phyloP scores from a whole-genome alignment of 2,113 vertebrate species.

The Lichenostomus cassidix region DNA sequence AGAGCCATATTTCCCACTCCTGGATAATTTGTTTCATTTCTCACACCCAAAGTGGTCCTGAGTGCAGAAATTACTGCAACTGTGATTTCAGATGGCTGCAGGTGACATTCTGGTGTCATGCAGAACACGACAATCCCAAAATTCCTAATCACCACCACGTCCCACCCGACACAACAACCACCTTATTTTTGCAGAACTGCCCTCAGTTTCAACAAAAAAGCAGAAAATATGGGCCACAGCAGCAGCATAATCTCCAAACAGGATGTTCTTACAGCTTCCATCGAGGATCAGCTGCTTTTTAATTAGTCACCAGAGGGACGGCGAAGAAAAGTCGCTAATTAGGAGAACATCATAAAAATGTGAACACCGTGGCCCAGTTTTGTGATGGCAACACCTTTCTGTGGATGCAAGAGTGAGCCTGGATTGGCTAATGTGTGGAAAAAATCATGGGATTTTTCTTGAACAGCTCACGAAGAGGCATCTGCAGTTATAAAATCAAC shows the following conservation, averaged over 20 bases:
- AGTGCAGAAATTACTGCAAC: not conserved
- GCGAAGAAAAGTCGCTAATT: not conserved
- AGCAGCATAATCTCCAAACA: not conserved
- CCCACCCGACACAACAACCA: not conserved
- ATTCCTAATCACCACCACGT: not conserved
- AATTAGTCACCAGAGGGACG: not conserved
- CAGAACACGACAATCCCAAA: not conserved
- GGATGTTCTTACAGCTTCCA: constrained; percentile 9
- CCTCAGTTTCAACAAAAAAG: not conserved
- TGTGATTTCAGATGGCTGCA: not conserved
- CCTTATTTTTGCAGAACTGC: not conserved
- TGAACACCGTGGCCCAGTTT: not conserved
- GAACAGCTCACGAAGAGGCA: constrained; percentile 29
- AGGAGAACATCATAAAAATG: not conserved
- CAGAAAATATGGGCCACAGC: not conserved
- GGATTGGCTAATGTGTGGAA: constrained; percentile 27
- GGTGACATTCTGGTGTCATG: not conserved
- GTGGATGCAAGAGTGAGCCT: not conserved
- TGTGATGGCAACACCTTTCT: not conserved
- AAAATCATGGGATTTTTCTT: constrained; percentile 47
- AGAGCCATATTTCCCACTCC: not conserved
- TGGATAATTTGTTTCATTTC: not conserved
- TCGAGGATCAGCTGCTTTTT: not conserved
- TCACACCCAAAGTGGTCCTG: not conserved
- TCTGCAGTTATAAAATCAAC: constrained; percentile 55